Base-by-base conservation (phyloP, 2,113 vertebrate genomes). In the Takifugu flavidus region DNA sequence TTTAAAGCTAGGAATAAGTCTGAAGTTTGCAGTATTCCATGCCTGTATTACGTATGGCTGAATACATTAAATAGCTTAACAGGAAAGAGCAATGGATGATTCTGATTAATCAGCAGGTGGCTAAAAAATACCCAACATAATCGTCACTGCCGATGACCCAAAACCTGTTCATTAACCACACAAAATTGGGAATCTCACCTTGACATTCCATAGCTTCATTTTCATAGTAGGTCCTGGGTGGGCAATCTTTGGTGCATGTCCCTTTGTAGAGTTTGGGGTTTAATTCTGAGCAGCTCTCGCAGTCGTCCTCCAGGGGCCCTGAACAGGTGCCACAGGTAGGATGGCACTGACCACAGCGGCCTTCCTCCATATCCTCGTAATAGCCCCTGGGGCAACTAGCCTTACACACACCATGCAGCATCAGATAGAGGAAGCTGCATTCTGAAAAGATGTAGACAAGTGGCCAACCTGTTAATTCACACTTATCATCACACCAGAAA, bases 391-490 rank as follows among this genome's bases (percentile, higher is more conserved):
- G 89, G 75, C 91, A 93, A 43, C 87, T 89, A 13, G 91, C 90
- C 61, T 87, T 91, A 55, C 92, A 93, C 51, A 59, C 82, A 6
- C 89, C 89, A 1, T 90, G 84, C 53, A 92, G 74, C 51, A 93
- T 91, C 71, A 93, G 81, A 80, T 92, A 93, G 43, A 93, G 88
- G 78, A 92, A 93, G 65, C 85, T 90, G 77, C 91, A 92, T 43
- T 82, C 92, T 92, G 75, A 25, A 83, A 82, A 25, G 5, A 65
- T 5, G 46, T 20, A 13, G 10, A 14, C 0, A 14, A 1, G 2
- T 43, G 26, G n/a, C 51, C 15, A 44, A 4, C 1, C 28, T 53
- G 28, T 29, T 7, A 25, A 1, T n/a, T 6, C 2, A 49, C 0
- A 66, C 13, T 43, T 13, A 28, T n/a, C 34, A 12, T 13, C 45